Evolutionary conservation across 2,113 vertebrate genomes (phyloP), one percentile per base, ranked within the genome.

Genomic region (Indicator indicator): DNA sequence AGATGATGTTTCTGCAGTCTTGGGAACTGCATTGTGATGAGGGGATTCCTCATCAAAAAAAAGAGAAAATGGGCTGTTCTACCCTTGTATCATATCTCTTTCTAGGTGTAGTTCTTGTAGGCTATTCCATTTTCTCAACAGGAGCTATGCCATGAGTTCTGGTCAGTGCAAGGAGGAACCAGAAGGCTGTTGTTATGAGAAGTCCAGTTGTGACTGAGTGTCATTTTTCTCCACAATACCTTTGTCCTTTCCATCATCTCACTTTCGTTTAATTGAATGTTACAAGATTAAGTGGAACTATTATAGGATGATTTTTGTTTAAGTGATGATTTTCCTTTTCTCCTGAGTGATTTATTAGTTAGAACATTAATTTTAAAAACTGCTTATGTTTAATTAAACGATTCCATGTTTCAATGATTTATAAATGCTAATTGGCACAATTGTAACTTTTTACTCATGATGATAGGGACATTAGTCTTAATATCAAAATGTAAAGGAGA

Each of bases 331-430:
- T 93, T 96, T 94, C 40, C 42, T 93, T 93, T 90, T 89, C 92
- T 92, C 81, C 50, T 8, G 70, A 72, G 86, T 86, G 88, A 75
- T 93, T 92, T 92, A 93, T 90, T 95, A 90, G 93, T 90, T 94
- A 92, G 83, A 90, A 78, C 63, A 94, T 95, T 84, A 81, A 93
- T 92, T 96, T 90, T 12, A 92, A 96, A 93, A 94, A 55, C 50
- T 32, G 50, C 81, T 82, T 82, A 76, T 92, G 74, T 94, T 97
- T 94, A 95, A 97, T 96, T 93, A 85, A 96, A 71, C 2, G 1
- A 50, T 55, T 83, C 50, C 5, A 2, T 16, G 32, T 95, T 92
- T 94, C 73, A 95, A 58, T 93, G 94, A 94, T 96, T 95, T 94
- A 94, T 94, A 90, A 93, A 82, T 48, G 67, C n/a, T 95, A 96